Conservation (phyloP, 2,113 vertebrate species). For the Blennius ocellaris region DNA sequence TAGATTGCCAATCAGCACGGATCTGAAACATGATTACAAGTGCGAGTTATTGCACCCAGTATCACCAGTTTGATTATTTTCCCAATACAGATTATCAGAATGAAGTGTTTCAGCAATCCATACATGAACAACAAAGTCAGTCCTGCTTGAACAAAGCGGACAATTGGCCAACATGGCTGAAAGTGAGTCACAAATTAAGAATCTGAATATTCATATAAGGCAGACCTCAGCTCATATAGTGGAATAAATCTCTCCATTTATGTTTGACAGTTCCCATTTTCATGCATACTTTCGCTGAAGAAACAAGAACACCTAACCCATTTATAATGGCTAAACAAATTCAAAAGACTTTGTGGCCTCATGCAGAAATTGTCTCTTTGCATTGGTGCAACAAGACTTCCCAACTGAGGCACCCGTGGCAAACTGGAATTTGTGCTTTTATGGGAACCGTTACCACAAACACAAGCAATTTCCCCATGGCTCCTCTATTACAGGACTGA, state of each 20-base stretch:
- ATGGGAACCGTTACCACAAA: conserved; percentile 61
- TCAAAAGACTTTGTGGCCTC: conserved; percentile 5
- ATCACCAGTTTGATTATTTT: too few species aligned
- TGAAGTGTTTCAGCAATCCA: too few species aligned
- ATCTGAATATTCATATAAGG: neutral
- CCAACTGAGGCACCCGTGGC: conserved; percentile 66
- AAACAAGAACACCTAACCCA: too few species aligned
- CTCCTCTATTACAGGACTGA: conserved; percentile 35
- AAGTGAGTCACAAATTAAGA: too few species aligned
- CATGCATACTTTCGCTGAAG: conserved; percentile 19
- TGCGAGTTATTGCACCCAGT: too few species aligned
- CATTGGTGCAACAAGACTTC: conserved; percentile 66
- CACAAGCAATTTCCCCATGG: conserved; percentile 35
- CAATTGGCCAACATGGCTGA: too few species aligned
- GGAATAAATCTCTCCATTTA: neutral
- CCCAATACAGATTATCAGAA: too few species aligned
- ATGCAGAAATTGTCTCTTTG: conserved; percentile 53
- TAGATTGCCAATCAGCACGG: too few species aligned
- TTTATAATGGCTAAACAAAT: conserved; percentile 72
- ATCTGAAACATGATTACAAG: too few species aligned
- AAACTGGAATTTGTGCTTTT: conserved; percentile 66
- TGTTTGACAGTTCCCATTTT: conserved; percentile 6
- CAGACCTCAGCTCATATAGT: conserved; percentile 17
- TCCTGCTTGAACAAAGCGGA: too few species aligned
- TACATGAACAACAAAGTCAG: too few species aligned